Evolutionary conservation across 2,888 invertebrate species (phyloP).

Genomic region (Melieria picta): DNA sequence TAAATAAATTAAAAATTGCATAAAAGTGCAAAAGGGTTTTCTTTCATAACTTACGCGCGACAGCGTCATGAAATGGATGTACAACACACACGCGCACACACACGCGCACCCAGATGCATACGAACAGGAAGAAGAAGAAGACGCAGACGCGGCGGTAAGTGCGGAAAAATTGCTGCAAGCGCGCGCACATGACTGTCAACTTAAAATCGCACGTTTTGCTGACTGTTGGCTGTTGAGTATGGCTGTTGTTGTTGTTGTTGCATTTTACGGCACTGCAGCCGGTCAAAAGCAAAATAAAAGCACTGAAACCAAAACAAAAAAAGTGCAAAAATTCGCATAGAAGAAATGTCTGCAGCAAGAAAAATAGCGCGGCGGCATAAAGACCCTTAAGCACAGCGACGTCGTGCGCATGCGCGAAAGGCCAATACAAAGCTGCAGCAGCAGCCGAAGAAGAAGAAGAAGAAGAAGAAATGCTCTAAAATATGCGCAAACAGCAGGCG

Average conservation of each 20-base stretch:
- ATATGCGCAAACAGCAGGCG: slow-evolving; percentile 57
- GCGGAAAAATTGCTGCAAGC: slow-evolving; percentile 10
- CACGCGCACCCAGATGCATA: no score
- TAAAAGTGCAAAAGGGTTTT: slow-evolving; percentile 58
- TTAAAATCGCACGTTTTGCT: slow-evolving; percentile 56
- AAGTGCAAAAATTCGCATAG: no score
- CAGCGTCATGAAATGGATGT: slow-evolving; percentile 37
- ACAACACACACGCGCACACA: slow-evolving; percentile 1
- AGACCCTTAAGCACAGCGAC: slow-evolving; percentile 3
- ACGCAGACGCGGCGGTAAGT: not conserved
- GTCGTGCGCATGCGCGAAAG: slow-evolving; percentile 18
- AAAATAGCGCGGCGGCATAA: not conserved
- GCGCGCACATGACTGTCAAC: slow-evolving; percentile 50
- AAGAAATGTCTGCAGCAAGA: not conserved
- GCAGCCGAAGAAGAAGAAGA: no score
- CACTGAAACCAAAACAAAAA: not conserved
- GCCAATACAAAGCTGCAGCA: slow-evolving; percentile 27
- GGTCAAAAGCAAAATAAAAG: not conserved
- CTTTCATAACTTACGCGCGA: slow-evolving; percentile 46
- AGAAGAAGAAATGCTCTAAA: slow-evolving; percentile 56
- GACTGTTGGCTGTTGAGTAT: not conserved
- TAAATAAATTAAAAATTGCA: slow-evolving; percentile 59
- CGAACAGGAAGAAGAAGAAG: slow-evolving; percentile 20
- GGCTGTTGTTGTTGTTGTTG: slow-evolving; percentile 6
- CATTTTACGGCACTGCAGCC: slow-evolving; percentile 5